Percentiles rank a stretch among this genome's conserved stretches.
Conservation (phyloP, 2,113 vertebrate genomes). For the Camelus bactrianus region DNA sequence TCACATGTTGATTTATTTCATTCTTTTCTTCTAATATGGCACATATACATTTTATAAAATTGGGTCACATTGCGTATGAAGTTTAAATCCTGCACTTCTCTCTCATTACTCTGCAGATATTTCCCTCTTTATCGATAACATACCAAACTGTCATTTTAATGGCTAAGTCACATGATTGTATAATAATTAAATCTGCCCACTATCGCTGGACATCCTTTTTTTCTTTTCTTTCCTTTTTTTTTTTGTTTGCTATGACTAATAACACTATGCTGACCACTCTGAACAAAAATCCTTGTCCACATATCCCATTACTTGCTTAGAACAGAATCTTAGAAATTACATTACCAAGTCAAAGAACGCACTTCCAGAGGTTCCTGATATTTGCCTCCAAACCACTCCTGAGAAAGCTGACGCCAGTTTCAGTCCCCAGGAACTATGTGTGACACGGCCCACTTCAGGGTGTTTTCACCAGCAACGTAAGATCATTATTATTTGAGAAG, state of each 20-base stretch:
- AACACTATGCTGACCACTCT: background rate
- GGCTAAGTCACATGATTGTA: background rate
- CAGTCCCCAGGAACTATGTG: background rate
- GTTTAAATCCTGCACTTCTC: background rate
- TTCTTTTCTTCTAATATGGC: background rate
- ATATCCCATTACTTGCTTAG: background rate
- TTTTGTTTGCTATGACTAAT: background rate
- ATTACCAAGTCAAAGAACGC: background rate
- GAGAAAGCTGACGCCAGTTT: background rate
- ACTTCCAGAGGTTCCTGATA: background rate
- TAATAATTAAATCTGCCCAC: background rate
- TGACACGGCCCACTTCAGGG: background rate
- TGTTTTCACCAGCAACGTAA: background rate
- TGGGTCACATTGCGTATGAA: background rate
- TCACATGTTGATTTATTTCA: slow-evolving; percentile 15
- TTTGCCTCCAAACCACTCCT: background rate
- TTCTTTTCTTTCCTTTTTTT: background rate
- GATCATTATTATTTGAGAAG: background rate
- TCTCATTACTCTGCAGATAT: background rate
- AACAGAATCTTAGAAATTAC: background rate
- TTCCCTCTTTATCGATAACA: background rate
- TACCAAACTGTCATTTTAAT: background rate
- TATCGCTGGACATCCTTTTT: background rate
- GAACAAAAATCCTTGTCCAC: background rate
- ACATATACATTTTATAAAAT: background rate